phyloP scores from a whole-genome alignment of 2,888 invertebrate species.

The Amblyteles armatorius region DNA sequence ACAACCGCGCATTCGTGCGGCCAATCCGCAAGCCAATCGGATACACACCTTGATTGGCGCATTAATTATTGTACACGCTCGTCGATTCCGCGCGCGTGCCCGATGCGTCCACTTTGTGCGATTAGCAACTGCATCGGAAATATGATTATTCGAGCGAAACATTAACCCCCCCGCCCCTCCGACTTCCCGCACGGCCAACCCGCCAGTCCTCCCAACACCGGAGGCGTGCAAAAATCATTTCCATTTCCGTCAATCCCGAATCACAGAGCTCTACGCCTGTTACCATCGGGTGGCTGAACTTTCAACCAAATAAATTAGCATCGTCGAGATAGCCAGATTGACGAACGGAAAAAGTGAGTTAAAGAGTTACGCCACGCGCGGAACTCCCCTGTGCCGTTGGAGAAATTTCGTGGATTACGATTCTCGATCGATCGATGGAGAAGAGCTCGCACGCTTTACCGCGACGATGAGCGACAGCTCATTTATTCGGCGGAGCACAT shows the following conservation, averaged over 20 bases:
- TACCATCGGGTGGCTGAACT: neutral
- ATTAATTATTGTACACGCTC: constrained; percentile 59
- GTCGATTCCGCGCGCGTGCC: constrained; percentile 37
- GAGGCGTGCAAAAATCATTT: constrained; percentile 37
- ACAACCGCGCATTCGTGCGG: neutral
- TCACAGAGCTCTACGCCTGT: neutral
- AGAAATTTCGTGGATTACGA: neutral
- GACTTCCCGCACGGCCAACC: neutral
- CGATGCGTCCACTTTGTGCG: constrained; percentile 9
- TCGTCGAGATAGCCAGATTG: neutral
- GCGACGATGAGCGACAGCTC: constrained; percentile 45
- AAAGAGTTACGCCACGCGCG: neutral
- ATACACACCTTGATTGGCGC: constrained; percentile 62
- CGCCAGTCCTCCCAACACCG: neutral
- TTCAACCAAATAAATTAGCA: constrained; percentile 15
- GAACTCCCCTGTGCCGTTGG: neutral
- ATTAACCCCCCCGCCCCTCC: neutral
- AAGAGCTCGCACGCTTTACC: neutral
- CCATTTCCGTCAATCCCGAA: constrained; percentile 15
- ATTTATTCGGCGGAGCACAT: constrained; percentile 33
- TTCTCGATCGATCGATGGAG: constrained; percentile 1
- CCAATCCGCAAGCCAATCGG: constrained; percentile 34
- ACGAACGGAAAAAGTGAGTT: neutral
- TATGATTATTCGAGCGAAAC: neutral
- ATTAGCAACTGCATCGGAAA: neutral